Evolutionary conservation across 2,797 vertebrate genomes (phyloP), one percentile per base, ranked within the genome.

Genomic region (Rhinogobio ventralis): DNA sequence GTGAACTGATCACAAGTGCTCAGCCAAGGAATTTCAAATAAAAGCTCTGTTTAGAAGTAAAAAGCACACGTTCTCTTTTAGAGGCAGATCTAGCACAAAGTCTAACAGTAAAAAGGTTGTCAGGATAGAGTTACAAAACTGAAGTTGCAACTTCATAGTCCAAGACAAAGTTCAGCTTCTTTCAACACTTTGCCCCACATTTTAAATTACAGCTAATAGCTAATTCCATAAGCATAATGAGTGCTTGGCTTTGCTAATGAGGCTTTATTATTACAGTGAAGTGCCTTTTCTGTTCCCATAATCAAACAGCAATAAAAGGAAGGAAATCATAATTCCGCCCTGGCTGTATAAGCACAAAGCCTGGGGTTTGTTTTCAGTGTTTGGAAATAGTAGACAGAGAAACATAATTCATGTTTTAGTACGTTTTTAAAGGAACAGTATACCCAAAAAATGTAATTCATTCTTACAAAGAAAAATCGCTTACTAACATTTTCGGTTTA

Each of bases 191-290:
- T 84, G 89, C 88, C 83, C 86, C 76, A 85, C 90, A 86, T 88
- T 88, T 87, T 74, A 66, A 89, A 90, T 93, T 86, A 81, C 85
- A 51, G 85, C 89, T 93, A 83, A 93, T 93, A 92, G 92, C 90
- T 90, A 91, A 91, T 90, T 87, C 91, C 89, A 93, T 93, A 93
- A 94, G 89, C 91, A 91, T 92, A 90, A 87, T 91, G 91, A 93
- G 91, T 91, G 88, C 91, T 89, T 92, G 87, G 93, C 89, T 93
- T 92, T 92, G 93, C 88, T 93, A 94, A 95, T 93, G 89, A 92
- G 86, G 82, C 39, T 90, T 93, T 94, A 92, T 91, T 88, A 92
- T 93, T 91, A 94, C 93, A 94, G 93, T 90, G 87, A 93, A 89
- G 91, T 89, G 93, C 90, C 90, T 85, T 73, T 85, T 79, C 73